These are phyloP conservation scores for Myotis brandtii DNA, from an alignment of 2,113 vertebrate species.

Conservation along the genomic window DNA sequence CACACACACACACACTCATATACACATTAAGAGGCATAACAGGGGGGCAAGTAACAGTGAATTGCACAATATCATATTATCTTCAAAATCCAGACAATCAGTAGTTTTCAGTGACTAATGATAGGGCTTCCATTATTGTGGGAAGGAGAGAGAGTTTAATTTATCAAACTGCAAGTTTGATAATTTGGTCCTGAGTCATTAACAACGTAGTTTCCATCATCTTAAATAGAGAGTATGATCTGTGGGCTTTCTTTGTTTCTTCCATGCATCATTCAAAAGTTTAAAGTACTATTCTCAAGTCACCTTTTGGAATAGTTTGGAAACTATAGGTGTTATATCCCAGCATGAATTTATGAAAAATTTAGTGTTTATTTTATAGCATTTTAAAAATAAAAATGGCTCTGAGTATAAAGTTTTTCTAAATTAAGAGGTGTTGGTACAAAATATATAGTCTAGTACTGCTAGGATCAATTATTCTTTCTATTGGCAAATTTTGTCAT, in stretches of 20 bases:
- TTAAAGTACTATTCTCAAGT: slow-evolving; percentile 54
- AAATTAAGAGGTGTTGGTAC: slow-evolving; percentile 69
- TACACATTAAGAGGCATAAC: background rate
- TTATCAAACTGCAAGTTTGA: slow-evolving; percentile 49
- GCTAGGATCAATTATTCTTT: slow-evolving; percentile 44
- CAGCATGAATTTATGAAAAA: slow-evolving; percentile 73
- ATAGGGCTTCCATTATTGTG: slow-evolving; percentile 26
- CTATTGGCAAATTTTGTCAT: slow-evolving; percentile 18
- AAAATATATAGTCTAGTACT: slow-evolving; percentile 38
- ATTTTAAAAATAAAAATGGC: slow-evolving; percentile 48
- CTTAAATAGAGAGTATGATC: background rate
- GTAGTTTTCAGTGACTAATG: slow-evolving; percentile 60
- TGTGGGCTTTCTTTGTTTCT: slow-evolving; percentile 44
- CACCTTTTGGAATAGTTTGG: slow-evolving; percentile 60
- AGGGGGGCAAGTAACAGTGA: background rate
- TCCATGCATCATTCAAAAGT: slow-evolving; percentile 51
- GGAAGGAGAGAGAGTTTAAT: slow-evolving; percentile 45
- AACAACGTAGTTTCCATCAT: slow-evolving; percentile 67
- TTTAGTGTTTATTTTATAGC: slow-evolving; percentile 64
- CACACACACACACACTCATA: background rate
- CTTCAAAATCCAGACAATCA: slow-evolving; percentile 65
- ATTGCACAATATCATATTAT: background rate
- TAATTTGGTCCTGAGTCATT: slow-evolving; percentile 63
- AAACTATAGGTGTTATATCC: slow-evolving; percentile 64
- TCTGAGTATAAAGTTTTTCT: slow-evolving; percentile 49